phyloP scores from a whole-genome alignment of 2,888 invertebrate species.

The Cremastinae sp. region DNA sequence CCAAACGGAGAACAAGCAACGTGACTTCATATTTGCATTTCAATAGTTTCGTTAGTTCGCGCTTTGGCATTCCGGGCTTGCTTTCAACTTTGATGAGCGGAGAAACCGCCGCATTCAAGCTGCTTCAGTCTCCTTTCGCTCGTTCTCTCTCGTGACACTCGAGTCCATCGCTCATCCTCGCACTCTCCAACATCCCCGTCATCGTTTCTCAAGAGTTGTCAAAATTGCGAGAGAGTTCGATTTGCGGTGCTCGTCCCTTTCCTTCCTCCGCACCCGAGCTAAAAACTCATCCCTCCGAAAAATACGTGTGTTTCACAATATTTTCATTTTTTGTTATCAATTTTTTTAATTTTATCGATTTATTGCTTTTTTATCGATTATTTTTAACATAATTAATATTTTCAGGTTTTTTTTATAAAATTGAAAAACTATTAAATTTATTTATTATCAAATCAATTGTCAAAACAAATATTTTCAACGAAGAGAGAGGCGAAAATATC shows the following conservation, averaged over 20 bases:
- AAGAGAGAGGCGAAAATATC: too few species aligned
- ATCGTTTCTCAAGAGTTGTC: conserved; percentile 11
- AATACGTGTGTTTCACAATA: too few species aligned
- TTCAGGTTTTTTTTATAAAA: too few species aligned
- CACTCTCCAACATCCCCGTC: not conserved
- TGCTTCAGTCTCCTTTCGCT: conserved; percentile 4
- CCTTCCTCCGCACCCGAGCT: not conserved
- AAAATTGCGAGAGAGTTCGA: conserved; percentile 18
- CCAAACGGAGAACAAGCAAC: conserved; percentile 32
- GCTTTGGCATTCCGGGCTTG: conserved; percentile 38
- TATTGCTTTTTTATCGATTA: too few species aligned
- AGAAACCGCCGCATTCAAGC: conserved; percentile 31
- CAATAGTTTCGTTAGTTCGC: conserved; percentile 69
- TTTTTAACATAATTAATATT: too few species aligned
- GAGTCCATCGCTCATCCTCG: not conserved
- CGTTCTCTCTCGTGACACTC: conserved; percentile 7
- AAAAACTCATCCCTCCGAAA: not conserved
- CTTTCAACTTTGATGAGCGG: conserved; percentile 58
- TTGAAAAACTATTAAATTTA: too few species aligned
- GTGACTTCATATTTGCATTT: conserved; percentile 68
- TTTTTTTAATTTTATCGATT: too few species aligned
- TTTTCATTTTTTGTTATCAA: too few species aligned
- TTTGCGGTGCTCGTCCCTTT: not conserved
- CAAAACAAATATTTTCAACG: too few species aligned
- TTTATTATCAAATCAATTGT: too few species aligned